Evolutionary conservation across 2,113 vertebrate genomes (phyloP), one percentile per base, ranked within the genome.

Genomic region (Riparia riparia): DNA sequence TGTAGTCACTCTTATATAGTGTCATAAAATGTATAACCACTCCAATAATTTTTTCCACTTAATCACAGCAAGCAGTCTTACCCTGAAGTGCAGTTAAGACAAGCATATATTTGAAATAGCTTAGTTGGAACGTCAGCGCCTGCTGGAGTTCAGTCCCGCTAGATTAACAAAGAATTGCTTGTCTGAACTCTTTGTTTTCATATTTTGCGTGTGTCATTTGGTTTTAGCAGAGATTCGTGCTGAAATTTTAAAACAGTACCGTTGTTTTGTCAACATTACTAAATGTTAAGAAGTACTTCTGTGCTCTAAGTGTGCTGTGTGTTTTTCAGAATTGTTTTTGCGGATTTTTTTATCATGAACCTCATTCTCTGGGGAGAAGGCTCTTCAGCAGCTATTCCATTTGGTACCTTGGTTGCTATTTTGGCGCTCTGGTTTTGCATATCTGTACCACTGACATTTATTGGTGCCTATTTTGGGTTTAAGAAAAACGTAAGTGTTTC

Each of bases 311-410:
- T 29, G 63, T 93, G 10, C 86, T 96, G 18, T 95, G n/a, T 98
- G 25, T 98, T 95, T 97, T 97, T 76, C 94, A 99, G 99, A 66
- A 99, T 99, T 82, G 99, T 99, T 25, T 99, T 99, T 98, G 99
- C 99, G 3, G 99, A 99, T 97, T 99, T 99, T 97, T 99, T 99
- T 92, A 97, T 99, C 96, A 99, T 99, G 99, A 99, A 99, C 95
- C 98, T 99, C 83, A 99, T 99, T 97, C 99, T 99, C 37, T 99
- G 99, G 99, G 99, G 99, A 92, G 99, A 99, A 97, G 99, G 99
- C 19, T 99, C 99, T 58, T 99, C 99, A 29, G 99, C 99, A 42
- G 99, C 99, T 37, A 99, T 99, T 96, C 99, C 99, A 0, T 99
- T 99, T 45, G 99, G 99, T 44, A 99, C 99, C 22, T 87, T 99